Evolutionary conservation across 2,888 invertebrate genomes (phyloP).

Genomic region (Spilarctia lutea): DNA sequence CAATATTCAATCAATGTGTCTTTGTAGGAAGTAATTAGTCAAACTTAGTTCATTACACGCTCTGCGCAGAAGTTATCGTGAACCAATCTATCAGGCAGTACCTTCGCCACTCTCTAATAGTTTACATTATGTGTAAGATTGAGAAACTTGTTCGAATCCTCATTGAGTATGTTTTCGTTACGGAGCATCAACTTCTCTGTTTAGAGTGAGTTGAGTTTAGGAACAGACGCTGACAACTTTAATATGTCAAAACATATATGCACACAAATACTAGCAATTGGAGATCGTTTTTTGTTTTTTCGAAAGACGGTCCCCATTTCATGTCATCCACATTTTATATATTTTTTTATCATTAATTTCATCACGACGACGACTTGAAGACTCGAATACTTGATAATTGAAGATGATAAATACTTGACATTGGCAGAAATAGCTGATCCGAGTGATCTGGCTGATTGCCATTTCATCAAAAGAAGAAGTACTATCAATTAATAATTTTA

Average conservation of each 20-base stretch:
- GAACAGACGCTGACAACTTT: background rate
- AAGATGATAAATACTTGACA: too few species aligned
- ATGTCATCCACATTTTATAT: too few species aligned
- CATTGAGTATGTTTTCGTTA: background rate
- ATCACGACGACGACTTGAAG: too few species aligned
- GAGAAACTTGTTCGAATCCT: slow-evolving; percentile 8
- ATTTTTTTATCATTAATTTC: too few species aligned
- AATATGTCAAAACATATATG: background rate
- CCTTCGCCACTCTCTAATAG: slow-evolving; percentile 10
- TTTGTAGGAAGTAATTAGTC: slow-evolving; percentile 41
- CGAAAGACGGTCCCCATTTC: too few species aligned
- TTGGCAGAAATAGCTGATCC: too few species aligned
- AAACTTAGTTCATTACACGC: slow-evolving; percentile 45
- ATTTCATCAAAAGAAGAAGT: too few species aligned
- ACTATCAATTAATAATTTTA: too few species aligned
- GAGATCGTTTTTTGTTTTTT: too few species aligned
- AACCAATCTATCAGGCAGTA: slow-evolving; percentile 33
- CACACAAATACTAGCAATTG: too few species aligned
- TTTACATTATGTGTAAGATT: slow-evolving; percentile 19
- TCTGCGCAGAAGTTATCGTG: slow-evolving; percentile 8
- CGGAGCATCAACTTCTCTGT: background rate
- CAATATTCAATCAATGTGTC: slow-evolving; percentile 15
- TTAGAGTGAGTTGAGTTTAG: background rate
- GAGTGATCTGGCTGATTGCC: too few species aligned
- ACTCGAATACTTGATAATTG: too few species aligned